A percentile compares a stretch with the other conserved stretches of the same genome.
These are phyloP conservation scores for Montipora efflorescens DNA, from an alignment of 64 coral and sea anemone genomes.

Conservation along the genomic window DNA sequence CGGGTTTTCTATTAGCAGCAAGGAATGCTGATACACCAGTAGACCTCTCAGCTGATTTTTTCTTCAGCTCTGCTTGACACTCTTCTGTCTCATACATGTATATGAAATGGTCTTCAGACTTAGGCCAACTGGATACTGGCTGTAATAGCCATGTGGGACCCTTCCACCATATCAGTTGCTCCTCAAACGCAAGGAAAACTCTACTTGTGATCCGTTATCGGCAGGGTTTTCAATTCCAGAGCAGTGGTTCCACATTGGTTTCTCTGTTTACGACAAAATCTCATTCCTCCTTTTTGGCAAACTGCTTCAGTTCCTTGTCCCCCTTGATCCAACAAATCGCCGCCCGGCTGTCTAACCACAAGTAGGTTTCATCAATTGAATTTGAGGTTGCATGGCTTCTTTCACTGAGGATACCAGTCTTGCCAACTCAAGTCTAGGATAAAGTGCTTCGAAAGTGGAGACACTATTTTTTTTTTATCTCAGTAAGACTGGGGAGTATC, in stretches of 20 bases:
- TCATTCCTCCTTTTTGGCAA: constrained; percentile 50
- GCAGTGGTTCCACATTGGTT: constrained; percentile 38
- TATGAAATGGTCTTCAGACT: not conserved
- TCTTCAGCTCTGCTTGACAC: not conserved
- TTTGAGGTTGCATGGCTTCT: no score
- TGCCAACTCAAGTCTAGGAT: no score
- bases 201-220: constrained; percentile 13
- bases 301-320: constrained; percentile 39
- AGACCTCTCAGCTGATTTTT: not conserved
- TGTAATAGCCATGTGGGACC: not conserved
- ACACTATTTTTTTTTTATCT: no score
- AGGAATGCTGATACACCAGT: not conserved
- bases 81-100: not conserved
- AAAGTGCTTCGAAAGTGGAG: no score
- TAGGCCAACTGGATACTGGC: constrained; percentile 4
- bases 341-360: no score
- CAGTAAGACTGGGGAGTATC: no score
- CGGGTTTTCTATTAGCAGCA: not conserved
- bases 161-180: constrained; percentile 11
- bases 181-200: not conserved
- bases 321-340: no score
- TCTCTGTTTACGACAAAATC: constrained; percentile 14
- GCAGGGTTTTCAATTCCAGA: constrained; percentile 30
- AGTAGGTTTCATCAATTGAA: no score
- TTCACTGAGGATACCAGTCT: no score